Base-by-base conservation (phyloP, 2,888 invertebrate genomes). In the Biston betularia region DNA sequence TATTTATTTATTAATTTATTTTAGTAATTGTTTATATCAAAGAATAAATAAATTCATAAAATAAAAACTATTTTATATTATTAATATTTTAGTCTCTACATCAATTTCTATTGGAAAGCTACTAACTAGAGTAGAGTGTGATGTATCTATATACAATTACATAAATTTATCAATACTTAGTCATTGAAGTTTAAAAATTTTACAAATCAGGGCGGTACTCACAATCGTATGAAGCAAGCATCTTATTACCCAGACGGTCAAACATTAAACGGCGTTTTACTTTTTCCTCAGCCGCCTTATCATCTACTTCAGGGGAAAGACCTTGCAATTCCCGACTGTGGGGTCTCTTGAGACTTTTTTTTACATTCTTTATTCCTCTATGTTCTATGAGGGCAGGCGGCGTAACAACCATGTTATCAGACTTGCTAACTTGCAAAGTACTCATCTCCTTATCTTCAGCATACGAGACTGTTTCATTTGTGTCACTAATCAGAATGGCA, bases 261-360 rank as follows among this genome's bases (percentile, higher is more conserved):
- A 87, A 89, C 24, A 75, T 66, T 45, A 88, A 68, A n/a, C 82
- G 80, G 9, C 86, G 78, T 59, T 79, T 86, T 5, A 75, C 81
- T 69, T 76, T 86, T 11, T 82, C 83, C 9, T 85, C 83, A 11
- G 59, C 68, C 10, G 49, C 74, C n/a, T 69, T 80, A 11, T 79
- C 79, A n/a, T 73, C 69, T 44, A 71, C 67, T 7, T 69, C 35
- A 0, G 89, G 85, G 0, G 91, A 85, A 12, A 89, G 33, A 1
- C 90, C 87, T 66, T 86, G 88, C 50, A 92, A 66, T 71, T 92
- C 92, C 24, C 87, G 79, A 70, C 92, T 92, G 50, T 89, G 89
- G 0, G 91, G 92, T 58, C 91, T 82, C 65, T 87, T 92, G 0
- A 92, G 73, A 77, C 91, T 92, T 46, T 80, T 86, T 71, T 92